Conservation (phyloP, 2,797 vertebrate species). For the Pseudochirops corinnae region DNA sequence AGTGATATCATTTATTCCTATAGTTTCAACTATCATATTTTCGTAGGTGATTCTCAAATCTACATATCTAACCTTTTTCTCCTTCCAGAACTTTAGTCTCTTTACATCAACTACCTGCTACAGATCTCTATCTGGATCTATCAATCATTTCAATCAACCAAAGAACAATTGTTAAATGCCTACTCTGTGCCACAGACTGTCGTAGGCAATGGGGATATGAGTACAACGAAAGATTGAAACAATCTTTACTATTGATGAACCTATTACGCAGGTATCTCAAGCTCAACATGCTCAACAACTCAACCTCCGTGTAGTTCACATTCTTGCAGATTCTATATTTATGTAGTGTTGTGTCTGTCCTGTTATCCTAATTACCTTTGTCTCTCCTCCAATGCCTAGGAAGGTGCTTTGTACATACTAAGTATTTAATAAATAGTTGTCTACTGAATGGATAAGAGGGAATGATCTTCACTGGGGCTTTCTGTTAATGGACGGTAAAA, state of each 20-base stretch:
- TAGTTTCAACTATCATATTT: neutral
- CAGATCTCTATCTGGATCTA: neutral
- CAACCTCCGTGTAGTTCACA: neutral
- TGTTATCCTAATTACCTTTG: too few species aligned
- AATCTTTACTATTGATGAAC: neutral
- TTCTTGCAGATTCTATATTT: neutral
- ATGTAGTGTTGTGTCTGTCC: neutral
- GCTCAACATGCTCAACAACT: too few species aligned
- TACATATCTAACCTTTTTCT: neutral
- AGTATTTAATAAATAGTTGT: neutral
- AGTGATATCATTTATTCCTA: neutral
- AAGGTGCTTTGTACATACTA: neutral
- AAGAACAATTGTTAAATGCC: neutral
- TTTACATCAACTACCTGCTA: neutral
- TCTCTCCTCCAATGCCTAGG: neutral
- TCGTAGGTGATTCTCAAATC: neutral
- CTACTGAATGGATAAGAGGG: neutral
- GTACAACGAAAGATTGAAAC: neutral
- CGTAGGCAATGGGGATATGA: neutral
- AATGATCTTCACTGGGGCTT: neutral
- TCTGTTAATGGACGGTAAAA: neutral
- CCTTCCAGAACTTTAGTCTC: neutral
- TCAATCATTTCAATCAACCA: neutral
- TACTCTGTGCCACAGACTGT: too few species aligned
- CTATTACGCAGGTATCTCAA: too few species aligned